Percentiles rank a stretch among this genome's conserved stretches.
These are phyloP conservation scores for Austrofundulus limnaeus DNA, from an alignment of 2,113 vertebrate genomes.

Conservation along the genomic window DNA sequence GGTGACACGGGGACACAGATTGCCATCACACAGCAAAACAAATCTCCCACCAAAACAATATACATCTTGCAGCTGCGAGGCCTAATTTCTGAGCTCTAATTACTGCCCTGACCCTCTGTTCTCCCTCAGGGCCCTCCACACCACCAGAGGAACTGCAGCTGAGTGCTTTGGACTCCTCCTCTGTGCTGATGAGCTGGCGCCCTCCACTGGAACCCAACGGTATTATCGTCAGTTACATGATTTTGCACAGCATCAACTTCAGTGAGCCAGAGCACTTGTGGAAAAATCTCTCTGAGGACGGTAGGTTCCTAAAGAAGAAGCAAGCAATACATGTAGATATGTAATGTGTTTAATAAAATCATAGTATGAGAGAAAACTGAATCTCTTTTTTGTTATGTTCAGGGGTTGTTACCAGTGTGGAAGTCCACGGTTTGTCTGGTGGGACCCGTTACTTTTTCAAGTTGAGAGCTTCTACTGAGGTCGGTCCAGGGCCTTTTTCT, in stretches of 20 bases:
- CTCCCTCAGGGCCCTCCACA: conserved; percentile 85
- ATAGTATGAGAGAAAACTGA: background rate
- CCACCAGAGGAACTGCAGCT: conserved; percentile 90
- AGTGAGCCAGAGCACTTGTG: conserved; percentile 89
- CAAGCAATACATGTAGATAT: background rate
- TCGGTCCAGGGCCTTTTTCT: conserved; percentile 91
- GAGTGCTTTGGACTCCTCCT: conserved; percentile 85
- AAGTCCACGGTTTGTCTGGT: conserved; percentile 87
- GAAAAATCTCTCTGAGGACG: conserved; percentile 88
- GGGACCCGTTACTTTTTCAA: conserved; percentile 94
- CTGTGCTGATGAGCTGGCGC: conserved; percentile 92
- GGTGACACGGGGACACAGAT: conserved; percentile 54
- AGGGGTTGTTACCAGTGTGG: conserved; percentile 90
- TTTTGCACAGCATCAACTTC: conserved; percentile 88
- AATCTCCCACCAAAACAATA: conserved; percentile 45
- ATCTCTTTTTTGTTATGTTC: background rate
- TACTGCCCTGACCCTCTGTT: conserved; percentile 47
- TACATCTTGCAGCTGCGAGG: conserved; percentile 50
- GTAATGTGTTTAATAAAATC: background rate
- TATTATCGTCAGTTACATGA: conserved; percentile 88
- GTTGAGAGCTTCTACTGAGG: conserved; percentile 89
- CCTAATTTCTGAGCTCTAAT: conserved; percentile 59
- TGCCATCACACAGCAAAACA: conserved; percentile 56
- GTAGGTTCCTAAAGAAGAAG: conserved; percentile 68
- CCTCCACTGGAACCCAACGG: conserved; percentile 93